phyloP scores from a whole-genome alignment of 2,888 invertebrate species.

The Pachydiplax longipennis region DNA sequence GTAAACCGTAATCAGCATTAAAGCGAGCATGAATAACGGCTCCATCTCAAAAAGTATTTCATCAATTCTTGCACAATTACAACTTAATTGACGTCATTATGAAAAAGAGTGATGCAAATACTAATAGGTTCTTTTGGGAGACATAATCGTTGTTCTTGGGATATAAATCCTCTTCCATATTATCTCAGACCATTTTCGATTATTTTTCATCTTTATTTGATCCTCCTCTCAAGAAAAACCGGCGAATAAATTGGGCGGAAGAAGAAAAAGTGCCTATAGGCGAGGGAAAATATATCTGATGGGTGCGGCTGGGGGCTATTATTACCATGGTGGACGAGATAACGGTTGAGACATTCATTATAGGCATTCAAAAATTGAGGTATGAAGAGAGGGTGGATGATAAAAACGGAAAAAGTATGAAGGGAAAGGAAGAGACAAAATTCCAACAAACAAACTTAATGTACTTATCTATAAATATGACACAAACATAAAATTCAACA shows the following conservation, averaged over 20 bases:
- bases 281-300: background rate
- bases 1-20: too few species aligned
- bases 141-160: background rate
- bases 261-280: slow-evolving; percentile 15
- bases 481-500: background rate
- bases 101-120: background rate
- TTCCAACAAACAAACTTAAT: background rate
- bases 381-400: background rate
- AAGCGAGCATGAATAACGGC: too few species aligned
- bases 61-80: background rate
- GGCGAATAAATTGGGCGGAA: slow-evolving; percentile 34
- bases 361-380: slow-evolving; percentile 1
- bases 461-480: background rate
- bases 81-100: background rate
- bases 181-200: background rate
- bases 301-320: slow-evolving; percentile 3
- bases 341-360: background rate
- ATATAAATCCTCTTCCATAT: background rate
- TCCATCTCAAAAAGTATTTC: background rate
- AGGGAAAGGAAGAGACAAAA: background rate
- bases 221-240: background rate
- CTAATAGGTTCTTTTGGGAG: background rate
- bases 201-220: slow-evolving; percentile 8
- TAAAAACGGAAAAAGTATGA: background rate
- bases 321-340: background rate